Evolutionary conservation across 2,113 vertebrate genomes (phyloP).

Genomic region (Oceanites oceanicus): DNA sequence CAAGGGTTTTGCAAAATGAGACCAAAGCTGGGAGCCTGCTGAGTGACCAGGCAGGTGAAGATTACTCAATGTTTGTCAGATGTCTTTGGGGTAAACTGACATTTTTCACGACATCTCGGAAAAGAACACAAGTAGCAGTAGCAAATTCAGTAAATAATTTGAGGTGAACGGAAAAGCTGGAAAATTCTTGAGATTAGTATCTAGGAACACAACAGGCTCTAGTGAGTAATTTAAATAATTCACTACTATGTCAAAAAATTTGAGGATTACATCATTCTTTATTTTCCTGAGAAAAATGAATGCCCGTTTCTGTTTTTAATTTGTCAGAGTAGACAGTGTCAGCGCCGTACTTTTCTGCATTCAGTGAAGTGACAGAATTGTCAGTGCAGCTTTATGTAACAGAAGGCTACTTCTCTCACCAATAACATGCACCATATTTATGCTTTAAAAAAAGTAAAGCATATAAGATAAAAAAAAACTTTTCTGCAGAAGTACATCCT

Average conservation of each 20-base stretch:
- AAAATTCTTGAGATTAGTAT: background rate
- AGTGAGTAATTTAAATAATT: background rate
- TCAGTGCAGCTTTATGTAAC: background rate
- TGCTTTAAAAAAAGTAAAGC: background rate
- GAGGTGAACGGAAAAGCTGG: background rate
- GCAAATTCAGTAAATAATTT: background rate
- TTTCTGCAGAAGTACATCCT: background rate
- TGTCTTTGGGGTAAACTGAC: background rate
- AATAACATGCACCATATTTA: background rate
- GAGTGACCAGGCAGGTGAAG: background rate
- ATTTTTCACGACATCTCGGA: background rate
- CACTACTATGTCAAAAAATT: background rate
- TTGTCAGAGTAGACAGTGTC: background rate
- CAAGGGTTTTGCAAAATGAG: background rate
- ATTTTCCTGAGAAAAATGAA: background rate
- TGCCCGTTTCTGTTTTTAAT: background rate
- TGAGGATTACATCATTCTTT: background rate
- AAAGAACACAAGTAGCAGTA: background rate
- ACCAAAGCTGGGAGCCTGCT: background rate
- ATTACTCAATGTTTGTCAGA: background rate
- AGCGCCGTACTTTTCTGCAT: background rate
- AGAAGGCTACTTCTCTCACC: background rate
- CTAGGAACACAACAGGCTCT: background rate
- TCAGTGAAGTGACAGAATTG: background rate
- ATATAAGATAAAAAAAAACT: background rate